These are phyloP conservation scores for Steatornis caripensis DNA, from an alignment of 2,113 vertebrate species.

Conservation along the genomic window DNA sequence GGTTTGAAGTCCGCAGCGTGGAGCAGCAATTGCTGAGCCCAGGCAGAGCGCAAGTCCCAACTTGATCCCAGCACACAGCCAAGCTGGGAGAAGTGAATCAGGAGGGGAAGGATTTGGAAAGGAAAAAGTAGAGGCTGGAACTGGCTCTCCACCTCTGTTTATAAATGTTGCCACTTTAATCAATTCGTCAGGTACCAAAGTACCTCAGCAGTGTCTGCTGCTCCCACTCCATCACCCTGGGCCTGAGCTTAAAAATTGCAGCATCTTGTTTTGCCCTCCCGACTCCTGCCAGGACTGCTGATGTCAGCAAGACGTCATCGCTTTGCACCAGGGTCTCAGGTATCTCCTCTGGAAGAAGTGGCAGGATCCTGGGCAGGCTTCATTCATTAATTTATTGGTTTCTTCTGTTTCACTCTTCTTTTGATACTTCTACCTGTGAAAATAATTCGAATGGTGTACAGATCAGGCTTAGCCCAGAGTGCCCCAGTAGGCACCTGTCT, in stretches of 20 bases:
- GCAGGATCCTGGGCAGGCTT: neutral
- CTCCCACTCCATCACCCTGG: neutral
- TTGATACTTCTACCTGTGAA: neutral
- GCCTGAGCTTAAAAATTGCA: neutral
- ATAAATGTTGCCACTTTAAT: neutral
- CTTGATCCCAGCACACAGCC: rapidly evolving
- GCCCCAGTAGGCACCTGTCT: neutral
- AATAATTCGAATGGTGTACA: neutral
- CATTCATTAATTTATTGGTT: neutral
- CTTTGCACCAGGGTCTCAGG: neutral
- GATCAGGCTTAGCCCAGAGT: neutral
- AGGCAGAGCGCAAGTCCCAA: neutral
- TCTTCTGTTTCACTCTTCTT: neutral
- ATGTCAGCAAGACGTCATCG: neutral
- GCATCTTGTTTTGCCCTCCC: neutral
- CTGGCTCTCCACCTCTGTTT: neutral
- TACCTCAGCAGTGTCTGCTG: neutral
- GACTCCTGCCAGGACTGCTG: neutral
- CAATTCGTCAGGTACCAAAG: neutral
- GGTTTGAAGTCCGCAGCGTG: neutral
- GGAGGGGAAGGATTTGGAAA: neutral
- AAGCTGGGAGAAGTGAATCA: neutral
- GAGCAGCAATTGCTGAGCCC: neutral
- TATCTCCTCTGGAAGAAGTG: neutral
- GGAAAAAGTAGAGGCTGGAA: neutral